Conservation (phyloP, 2,797 vertebrate species). For the Potorous gilbertii region DNA sequence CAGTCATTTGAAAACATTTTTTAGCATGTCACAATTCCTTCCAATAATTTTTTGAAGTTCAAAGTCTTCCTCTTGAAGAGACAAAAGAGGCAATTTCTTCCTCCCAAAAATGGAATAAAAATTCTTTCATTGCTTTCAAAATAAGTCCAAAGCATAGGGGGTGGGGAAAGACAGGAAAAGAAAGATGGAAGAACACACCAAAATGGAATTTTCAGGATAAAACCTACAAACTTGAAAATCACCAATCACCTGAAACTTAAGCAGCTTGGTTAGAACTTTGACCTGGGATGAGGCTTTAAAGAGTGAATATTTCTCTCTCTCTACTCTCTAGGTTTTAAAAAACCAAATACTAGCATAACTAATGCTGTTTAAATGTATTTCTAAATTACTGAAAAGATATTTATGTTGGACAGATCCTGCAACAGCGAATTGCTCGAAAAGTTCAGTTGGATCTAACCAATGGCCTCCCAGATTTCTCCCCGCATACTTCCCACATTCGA, state of each 20-base stretch:
- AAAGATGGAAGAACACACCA: neutral
- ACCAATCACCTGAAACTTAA: neutral
- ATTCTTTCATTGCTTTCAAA: too few species aligned
- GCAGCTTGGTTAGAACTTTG: neutral
- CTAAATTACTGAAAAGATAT: neutral
- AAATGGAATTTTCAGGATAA: neutral
- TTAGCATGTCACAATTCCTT: too few species aligned
- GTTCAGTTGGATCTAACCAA: slow-evolving; percentile 84
- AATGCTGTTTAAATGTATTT: slow-evolving; percentile 8
- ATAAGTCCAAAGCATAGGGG: neutral
- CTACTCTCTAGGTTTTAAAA: neutral
- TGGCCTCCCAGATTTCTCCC: slow-evolving; percentile 84
- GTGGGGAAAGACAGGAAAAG: neutral
- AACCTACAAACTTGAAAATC: neutral
- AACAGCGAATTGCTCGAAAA: slow-evolving; percentile 84
- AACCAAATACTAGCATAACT: neutral
- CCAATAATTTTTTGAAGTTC: too few species aligned
- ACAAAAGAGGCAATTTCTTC: too few species aligned
- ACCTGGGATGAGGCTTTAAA: neutral
- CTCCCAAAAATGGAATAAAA: too few species aligned
- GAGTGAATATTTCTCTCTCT: neutral
- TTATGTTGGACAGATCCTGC: slow-evolving; percentile 81
- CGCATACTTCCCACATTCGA: slow-evolving; percentile 81
- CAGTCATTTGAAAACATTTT: too few species aligned
- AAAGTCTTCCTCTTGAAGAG: too few species aligned